phyloP scores from a whole-genome alignment of 2,888 invertebrate genomes.

The Microctonus hyperodae region DNA sequence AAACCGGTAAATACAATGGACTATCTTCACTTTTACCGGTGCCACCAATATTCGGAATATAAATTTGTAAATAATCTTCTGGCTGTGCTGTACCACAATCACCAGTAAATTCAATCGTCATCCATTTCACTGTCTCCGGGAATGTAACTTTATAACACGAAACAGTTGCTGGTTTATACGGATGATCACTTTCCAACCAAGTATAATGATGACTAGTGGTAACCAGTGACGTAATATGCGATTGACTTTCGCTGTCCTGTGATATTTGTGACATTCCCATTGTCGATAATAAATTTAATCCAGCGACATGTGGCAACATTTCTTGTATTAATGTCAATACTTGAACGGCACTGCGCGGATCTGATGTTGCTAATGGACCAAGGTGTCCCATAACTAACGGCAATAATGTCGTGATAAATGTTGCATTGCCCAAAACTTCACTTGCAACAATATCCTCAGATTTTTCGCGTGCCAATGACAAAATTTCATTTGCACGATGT shows the following conservation, averaged over 20 bases:
- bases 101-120: constrained; percentile 92
- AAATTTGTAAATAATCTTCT: constrained; percentile 85
- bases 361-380: constrained; percentile 79
- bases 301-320: constrained; percentile 86
- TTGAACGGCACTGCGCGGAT: constrained; percentile 87
- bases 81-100: constrained; percentile 92
- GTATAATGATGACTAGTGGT: constrained; percentile 90
- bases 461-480: constrained; percentile 78
- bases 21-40: constrained; percentile 45
- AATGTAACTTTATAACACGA: constrained; percentile 89
- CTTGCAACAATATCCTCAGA: constrained; percentile 68
- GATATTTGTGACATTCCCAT: constrained; percentile 62
- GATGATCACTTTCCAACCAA: constrained; percentile 95
- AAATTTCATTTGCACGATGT: constrained; percentile 77
- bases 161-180: constrained; percentile 89
- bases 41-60: constrained; percentile 66
- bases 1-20: constrained; percentile 70
- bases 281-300: constrained; percentile 75
- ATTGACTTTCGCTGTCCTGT: constrained; percentile 58
- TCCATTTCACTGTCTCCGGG: constrained; percentile 87
- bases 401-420: constrained; percentile 77
- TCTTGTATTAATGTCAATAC: constrained; percentile 86
- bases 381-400: constrained; percentile 87
- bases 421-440: constrained; percentile 69
- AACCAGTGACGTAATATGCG: constrained; percentile 50